Evolutionary conservation across 23 tunicate species (phyloP).

Genomic region (Styela plicata): DNA sequence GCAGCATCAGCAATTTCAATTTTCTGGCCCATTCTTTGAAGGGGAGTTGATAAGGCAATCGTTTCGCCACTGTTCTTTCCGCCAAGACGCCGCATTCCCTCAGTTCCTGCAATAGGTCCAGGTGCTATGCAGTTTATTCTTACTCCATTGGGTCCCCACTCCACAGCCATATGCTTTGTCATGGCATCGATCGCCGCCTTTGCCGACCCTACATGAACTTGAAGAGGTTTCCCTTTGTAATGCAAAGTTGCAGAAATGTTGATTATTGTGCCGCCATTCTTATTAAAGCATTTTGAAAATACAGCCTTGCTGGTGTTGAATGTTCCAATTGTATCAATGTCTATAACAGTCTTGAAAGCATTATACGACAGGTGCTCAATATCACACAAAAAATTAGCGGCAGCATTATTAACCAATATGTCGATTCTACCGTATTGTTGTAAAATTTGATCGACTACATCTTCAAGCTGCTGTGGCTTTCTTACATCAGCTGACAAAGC

Average conservation of each 20-base stretch:
- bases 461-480: neutral
- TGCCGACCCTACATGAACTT: conserved; percentile 81
- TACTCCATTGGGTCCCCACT: conserved; percentile 61
- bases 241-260: conserved; percentile 84
- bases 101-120: conserved; percentile 89
- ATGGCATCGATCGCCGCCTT: conserved; percentile 94
- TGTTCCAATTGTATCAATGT: conserved; percentile 89
- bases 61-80: conserved; percentile 48
- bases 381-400: conserved; percentile 81
- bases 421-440: conserved; percentile 50
- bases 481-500: conserved; percentile 68
- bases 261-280: conserved; percentile 70
- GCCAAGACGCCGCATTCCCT: conserved; percentile 67
- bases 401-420: conserved; percentile 76
- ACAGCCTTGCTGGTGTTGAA: conserved; percentile 80
- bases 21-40: conserved; percentile 65
- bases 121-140: conserved; percentile 85
- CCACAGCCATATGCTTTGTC: conserved; percentile 87
- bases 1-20: conserved; percentile 78
- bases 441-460: neutral
- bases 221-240: conserved; percentile 63
- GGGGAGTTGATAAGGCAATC: conserved; percentile 30
- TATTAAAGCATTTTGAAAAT: conserved; percentile 52
- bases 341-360: conserved; percentile 88
- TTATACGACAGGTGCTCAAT: conserved; percentile 68